These are phyloP conservation scores for Euclidia mi DNA, from an alignment of 2,888 invertebrate species.

Conservation along the genomic window DNA sequence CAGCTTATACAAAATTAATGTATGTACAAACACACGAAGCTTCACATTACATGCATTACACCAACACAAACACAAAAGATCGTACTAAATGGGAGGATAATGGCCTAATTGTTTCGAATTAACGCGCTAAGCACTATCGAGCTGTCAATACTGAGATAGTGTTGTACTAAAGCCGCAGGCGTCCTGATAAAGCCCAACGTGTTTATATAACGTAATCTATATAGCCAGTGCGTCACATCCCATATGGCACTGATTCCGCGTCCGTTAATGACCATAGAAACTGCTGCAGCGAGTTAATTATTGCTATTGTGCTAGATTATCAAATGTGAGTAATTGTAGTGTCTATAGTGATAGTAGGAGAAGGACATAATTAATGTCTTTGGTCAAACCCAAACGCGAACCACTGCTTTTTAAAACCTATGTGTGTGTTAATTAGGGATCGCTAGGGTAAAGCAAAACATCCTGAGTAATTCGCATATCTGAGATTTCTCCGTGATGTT, in stretches of 20 bases:
- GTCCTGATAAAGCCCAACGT: constrained; percentile 32
- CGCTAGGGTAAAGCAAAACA: too few species aligned
- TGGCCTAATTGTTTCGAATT: constrained; percentile 15
- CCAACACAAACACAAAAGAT: too few species aligned
- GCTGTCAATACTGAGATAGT: constrained; percentile 33
- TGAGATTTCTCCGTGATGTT: too few species aligned
- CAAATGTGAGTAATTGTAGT: too few species aligned
- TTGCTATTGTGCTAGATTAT: not conserved
- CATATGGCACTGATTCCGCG: constrained; percentile 59
- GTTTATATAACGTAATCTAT: constrained; percentile 51
- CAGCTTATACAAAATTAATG: too few species aligned
- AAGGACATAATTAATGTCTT: too few species aligned
- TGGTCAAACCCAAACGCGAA: too few species aligned
- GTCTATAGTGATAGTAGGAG: not conserved
- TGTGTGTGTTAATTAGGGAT: too few species aligned
- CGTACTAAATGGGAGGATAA: constrained; percentile 1
- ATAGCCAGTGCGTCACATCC: constrained; percentile 65
- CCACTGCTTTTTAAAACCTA: too few species aligned
- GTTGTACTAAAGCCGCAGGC: constrained; percentile 12
- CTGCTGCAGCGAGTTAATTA: not conserved
- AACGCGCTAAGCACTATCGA: constrained; percentile 7
- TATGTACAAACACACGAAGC: too few species aligned
- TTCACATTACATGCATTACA: too few species aligned
- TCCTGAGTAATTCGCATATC: too few species aligned
- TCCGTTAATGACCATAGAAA: constrained; percentile 40